Percentiles rank a stretch among this genome's conserved stretches.
phyloP scores from a whole-genome alignment of 1,140 invertebrate genomes.

The Brachionus koreanus region DNA sequence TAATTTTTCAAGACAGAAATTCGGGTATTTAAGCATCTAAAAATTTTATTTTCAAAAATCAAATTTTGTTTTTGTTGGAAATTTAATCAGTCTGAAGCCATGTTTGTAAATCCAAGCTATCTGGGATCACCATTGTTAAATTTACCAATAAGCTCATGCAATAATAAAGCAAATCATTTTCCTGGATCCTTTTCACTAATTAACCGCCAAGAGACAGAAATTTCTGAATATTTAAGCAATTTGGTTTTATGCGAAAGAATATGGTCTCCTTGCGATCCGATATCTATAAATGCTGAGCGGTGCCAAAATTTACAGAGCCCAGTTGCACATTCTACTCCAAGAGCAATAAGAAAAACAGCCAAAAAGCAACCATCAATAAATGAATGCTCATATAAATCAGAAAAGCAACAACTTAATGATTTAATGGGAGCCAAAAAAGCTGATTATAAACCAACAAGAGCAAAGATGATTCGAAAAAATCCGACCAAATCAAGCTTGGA shows the following conservation, averaged over 20 bases:
- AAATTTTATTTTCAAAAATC: neutral
- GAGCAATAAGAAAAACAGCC: neutral
- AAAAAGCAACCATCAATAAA: neutral
- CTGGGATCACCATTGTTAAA: neutral
- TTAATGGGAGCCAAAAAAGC: neutral
- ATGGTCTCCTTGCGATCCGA: neutral
- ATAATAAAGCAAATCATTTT: neutral
- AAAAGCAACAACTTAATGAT: neutral
- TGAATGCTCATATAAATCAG: neutral
- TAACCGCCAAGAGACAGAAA: neutral
- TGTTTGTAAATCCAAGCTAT: neutral
- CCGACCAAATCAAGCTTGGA: neutral
- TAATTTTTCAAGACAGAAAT: neutral
- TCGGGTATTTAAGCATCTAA: neutral
- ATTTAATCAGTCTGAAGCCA: neutral
- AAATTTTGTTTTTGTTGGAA: neutral
- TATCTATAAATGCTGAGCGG: neutral
- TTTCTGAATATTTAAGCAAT: neutral
- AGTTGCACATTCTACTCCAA: conserved; percentile 3
- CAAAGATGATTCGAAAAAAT: neutral
- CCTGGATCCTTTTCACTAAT: neutral
- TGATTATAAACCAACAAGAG: neutral
- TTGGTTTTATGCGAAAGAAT: conserved; percentile 27
- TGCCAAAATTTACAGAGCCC: neutral
- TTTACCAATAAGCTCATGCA: neutral